These are phyloP conservation scores for Drosophila carrolli DNA, from an alignment of 1,140 invertebrate genomes.

Conservation along the genomic window DNA sequence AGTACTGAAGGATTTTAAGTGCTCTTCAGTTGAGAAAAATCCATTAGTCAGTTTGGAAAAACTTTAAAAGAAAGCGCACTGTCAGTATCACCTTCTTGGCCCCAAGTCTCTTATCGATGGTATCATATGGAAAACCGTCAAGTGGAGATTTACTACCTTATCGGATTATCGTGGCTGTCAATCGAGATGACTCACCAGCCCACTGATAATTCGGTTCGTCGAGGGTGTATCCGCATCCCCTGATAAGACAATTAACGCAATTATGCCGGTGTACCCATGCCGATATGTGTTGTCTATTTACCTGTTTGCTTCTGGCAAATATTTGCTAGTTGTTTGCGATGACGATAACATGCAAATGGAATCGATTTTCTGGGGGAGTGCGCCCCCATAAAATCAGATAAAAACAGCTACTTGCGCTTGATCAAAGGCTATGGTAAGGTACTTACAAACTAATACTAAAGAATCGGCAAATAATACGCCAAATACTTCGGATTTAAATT, in stretches of 20 bases:
- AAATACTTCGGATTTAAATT: slow-evolving; percentile 47
- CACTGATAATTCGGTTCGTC: background rate
- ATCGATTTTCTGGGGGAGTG: slow-evolving; percentile 17
- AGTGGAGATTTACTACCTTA: background rate
- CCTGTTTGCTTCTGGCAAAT: slow-evolving; percentile 49
- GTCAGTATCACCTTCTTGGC: background rate
- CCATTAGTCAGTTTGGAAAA: background rate
- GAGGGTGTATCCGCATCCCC: slow-evolving; percentile 17
- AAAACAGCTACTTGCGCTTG: slow-evolving; percentile 11
- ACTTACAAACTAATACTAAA: slow-evolving; percentile 61
- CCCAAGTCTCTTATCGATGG: slow-evolving; percentile 2
- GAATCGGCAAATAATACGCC: slow-evolving; percentile 69
- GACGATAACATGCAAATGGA: slow-evolving; percentile 61
- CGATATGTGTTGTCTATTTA: slow-evolving; percentile 25
- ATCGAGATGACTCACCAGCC: slow-evolving; percentile 20
- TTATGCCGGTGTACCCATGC: slow-evolving; percentile 46
- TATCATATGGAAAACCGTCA: slow-evolving; percentile 3
- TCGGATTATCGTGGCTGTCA: slow-evolving; percentile 18
- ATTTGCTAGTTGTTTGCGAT: slow-evolving; percentile 38
- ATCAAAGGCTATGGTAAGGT: slow-evolving; percentile 20
- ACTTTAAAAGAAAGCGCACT: background rate
- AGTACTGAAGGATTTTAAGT: background rate
- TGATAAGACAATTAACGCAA: slow-evolving; percentile 68
- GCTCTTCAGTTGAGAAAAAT: background rate
- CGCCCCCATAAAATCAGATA: slow-evolving; percentile 1